Evolutionary conservation across 1,140 invertebrate species (phyloP), one percentile per base, ranked within the genome.

Genomic region (Aphaenogaster rudis): DNA sequence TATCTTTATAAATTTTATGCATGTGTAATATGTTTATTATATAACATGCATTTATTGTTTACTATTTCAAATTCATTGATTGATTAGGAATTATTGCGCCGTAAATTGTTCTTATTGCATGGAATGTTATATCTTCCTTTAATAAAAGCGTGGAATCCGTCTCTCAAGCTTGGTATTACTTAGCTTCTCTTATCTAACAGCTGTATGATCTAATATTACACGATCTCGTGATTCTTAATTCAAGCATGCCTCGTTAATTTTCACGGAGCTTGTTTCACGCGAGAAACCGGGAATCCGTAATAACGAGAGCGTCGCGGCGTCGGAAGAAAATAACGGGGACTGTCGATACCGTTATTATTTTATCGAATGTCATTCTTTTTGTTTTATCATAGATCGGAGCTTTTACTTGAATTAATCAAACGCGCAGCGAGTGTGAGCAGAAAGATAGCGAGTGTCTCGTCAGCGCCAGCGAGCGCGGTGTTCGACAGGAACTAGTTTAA

Each of bases 401-500:
- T 54, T 71, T 81, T 13, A 42, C 7, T 52, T 9, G 15, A 71
- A 74, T 61, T 84, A 84, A 84, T 71, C 45, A 54, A 74, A 76
- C 42, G 11, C 54, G 45, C 13, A 15, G 1, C 39, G 28, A 28
- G 28, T 28, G 28, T 28, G 28, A 28, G 28, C 28, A 28, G 7
- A n/a, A 39, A 59, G 9, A 82, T 42, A 28, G 6, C 17, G 28
- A 69, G 21, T 33, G 69, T 59, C 52, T 72, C 39, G 21, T 21
- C 42, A 28, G 50, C 39, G 36, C 21, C 54, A 17, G 11, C 39
- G 21, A 33, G 13, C 21, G 11, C 63, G 48, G 28, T n/a, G 33
- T 72, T 74, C 42, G 11, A 28, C 42, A 21, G 33, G 63, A 63
- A 76, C 80, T 74, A 76, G 80, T 84, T 50, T 6, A 84, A 84